Evolutionary conservation across 2,113 vertebrate species (phyloP).

Genomic region (rabbit (Oryctolagus cuniculus)): mOryCun1.1 NC_091438.1:69877001-69877500

Average conservation of each 20-base stretch:
- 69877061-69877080: neutral
- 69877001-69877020: neutral
- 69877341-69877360: too few species aligned
- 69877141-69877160: constrained; percentile 10
- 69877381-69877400: neutral
- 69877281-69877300: constrained; percentile 13
- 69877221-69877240: neutral
- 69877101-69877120: neutral
- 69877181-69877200: neutral
- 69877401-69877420: too few species aligned
- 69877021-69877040: neutral
- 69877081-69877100: neutral
- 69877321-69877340: constrained; percentile 16
- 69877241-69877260: neutral
- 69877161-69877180: neutral
- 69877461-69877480: too few species aligned
- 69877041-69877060: neutral
- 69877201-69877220: constrained; percentile 19
- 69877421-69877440: too few species aligned
- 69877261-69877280: neutral
- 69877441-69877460: too few species aligned
- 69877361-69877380: neutral
- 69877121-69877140: constrained; percentile 19
- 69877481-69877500: too few species aligned
- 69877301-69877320: constrained; percentile 31